Evolutionary conservation across 2,888 invertebrate species (phyloP), one percentile per base, ranked within the genome.

Genomic region (Balanococcus diminutus): DNA sequence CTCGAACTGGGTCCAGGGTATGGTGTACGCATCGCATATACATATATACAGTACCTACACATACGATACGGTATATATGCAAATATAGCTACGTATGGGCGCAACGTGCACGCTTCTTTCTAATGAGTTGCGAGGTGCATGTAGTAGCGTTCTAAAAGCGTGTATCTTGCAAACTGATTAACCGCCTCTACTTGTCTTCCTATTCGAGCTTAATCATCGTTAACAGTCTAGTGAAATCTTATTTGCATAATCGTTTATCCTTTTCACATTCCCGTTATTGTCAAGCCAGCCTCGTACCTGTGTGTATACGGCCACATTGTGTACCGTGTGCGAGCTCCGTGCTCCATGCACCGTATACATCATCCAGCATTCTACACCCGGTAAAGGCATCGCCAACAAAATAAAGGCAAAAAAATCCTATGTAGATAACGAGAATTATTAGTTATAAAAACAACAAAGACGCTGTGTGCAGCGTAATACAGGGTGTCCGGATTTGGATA

Each of bases 171-270:
- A 84, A 84, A 84, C 84, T 84, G 84, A 84, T 84, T 84, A 84
- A 84, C 84, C 84, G 72, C 84, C 72, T 84, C 72, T 84, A 75
- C 84, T 82, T 84, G 84, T 84, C 72, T 84, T 84, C 84, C 72
- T 75, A 84, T 84, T 84, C 84, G 84, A 84, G 75, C 84, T 84
- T 84, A 84, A 84, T 84, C 84, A 84, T 84, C 84, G 84, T 84
- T 84, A 84, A 84, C 84, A 84, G 84, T 67, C 72, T 75, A 72
- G 84, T 84, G 84, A 84, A 84, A 84, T 84, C 84, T 84, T 67
- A 84, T 84, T 84, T 84, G 75, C 84, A 84, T 84, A 84, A 84
- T 84, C 84, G 84, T 84, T 84, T 84, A 84, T 84, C 84, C 84
- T 84, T 84, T 75, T 84, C 75, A 72, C 84, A 84, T 84, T 84